phyloP scores from a whole-genome alignment of 2,797 vertebrate genomes.

The Bovichtus variegatus region DNA sequence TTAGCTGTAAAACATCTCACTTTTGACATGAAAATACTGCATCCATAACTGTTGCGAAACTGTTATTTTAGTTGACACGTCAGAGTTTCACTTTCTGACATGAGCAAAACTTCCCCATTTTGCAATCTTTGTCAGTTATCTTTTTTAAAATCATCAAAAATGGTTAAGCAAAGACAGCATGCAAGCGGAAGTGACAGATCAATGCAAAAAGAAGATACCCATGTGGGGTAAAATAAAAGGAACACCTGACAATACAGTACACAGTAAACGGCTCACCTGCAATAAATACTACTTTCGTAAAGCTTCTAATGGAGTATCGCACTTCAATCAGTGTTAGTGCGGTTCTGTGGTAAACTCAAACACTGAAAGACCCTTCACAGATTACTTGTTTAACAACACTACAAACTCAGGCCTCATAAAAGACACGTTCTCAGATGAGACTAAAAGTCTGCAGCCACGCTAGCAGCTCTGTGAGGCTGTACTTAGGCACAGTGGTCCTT shows the following conservation, averaged over 20 bases:
- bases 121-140: constrained; percentile 4
- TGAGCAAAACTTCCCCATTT: background rate
- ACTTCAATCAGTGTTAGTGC: background rate
- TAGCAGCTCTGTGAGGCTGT: background rate
- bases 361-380: background rate
- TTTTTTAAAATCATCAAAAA: background rate
- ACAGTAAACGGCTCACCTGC: background rate
- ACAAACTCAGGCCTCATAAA: background rate
- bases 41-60: background rate
- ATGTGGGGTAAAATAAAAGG: background rate
- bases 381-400: background rate
- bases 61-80: background rate
- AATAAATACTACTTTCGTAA: constrained; percentile 6
- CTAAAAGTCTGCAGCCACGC: background rate
- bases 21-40: constrained; percentile 27
- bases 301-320: background rate
- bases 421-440: background rate
- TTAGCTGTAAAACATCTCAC: constrained; percentile 22
- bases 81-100: constrained; percentile 3
- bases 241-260: background rate
- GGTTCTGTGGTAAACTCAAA: background rate
- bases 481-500: too few relatives aligned
- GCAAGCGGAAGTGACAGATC: background rate
- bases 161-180: background rate
- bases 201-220: background rate